Conservation (phyloP, 1,140 invertebrate species). For the Drosophila cardini region DNA sequence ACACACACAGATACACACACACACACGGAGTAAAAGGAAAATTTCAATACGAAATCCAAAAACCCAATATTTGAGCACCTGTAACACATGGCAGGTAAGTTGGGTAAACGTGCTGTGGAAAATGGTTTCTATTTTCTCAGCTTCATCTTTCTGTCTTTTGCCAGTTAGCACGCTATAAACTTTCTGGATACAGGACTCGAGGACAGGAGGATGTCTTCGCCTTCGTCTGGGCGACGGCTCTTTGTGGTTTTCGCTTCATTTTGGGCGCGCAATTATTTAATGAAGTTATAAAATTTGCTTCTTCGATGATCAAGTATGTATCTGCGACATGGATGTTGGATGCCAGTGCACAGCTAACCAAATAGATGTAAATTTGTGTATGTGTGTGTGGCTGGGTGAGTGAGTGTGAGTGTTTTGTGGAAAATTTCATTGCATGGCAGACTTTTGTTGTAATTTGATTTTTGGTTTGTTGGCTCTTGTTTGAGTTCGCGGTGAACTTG, state of each 20-base stretch:
- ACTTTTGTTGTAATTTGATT: constrained; percentile 83
- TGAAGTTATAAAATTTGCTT: constrained; percentile 78
- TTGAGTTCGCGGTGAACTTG: constrained; percentile 73
- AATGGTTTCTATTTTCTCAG: constrained; percentile 18
- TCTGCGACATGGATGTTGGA: constrained; percentile 21
- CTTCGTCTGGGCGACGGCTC: constrained; percentile 42
- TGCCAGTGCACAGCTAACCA: constrained; percentile 28
- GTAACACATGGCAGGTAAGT: constrained; percentile 46
- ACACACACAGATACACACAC: constrained; percentile 8
- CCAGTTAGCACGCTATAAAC: constrained; percentile 54
- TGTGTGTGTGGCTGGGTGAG: constrained; percentile 30
- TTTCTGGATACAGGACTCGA: constrained; percentile 32
- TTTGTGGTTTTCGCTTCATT: constrained; percentile 58
- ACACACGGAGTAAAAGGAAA: constrained; percentile 19
- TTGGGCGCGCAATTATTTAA: constrained; percentile 78
- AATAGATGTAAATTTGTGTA: constrained; percentile 1
- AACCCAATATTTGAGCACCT: constrained; percentile 73
- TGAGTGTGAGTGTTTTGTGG: constrained; percentile 41
- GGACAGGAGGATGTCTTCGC: constrained; percentile 17
- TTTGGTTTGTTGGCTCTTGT: constrained; percentile 82
- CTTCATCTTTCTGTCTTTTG: constrained; percentile 52
- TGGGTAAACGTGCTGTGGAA: constrained; percentile 16
- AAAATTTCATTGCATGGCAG: constrained; percentile 68
- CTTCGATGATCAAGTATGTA: constrained; percentile 63
- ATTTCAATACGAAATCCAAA: constrained; percentile 70